Conservation (phyloP, 2,888 invertebrate species). For the Melolontha melolontha region DNA sequence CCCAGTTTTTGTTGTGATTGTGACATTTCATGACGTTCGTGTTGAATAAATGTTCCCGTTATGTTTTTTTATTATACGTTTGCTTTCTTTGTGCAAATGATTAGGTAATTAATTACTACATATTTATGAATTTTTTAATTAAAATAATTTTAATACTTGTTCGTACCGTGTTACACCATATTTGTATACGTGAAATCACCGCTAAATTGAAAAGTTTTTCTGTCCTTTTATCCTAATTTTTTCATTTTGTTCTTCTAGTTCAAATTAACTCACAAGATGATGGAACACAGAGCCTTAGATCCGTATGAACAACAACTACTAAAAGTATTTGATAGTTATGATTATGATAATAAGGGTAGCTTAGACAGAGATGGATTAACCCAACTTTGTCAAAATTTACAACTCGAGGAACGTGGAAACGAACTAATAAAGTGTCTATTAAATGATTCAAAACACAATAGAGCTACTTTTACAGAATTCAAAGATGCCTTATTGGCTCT, state of each 20-base stretch:
- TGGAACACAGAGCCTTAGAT: slow-evolving; percentile 66
- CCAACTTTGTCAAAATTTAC: slow-evolving; percentile 80
- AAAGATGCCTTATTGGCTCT: slow-evolving; percentile 80
- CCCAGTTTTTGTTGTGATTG: slow-evolving; percentile 51
- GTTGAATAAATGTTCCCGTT: slow-evolving; percentile 45
- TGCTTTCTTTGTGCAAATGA: slow-evolving; percentile 43
- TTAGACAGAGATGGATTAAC: slow-evolving; percentile 76
- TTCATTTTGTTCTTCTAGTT: slow-evolving; percentile 13
- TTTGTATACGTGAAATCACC: slow-evolving; percentile 7
- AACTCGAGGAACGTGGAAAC: slow-evolving; percentile 79
- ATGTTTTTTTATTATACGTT: slow-evolving; percentile 42
- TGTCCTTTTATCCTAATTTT: no score
- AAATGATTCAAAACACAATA: slow-evolving; percentile 64
- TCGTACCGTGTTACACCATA: neutral
- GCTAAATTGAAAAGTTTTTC: neutral
- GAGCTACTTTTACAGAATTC: slow-evolving; percentile 80
- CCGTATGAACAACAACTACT: slow-evolving; percentile 86
- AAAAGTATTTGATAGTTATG: slow-evolving; percentile 84
- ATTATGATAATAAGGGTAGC: slow-evolving; percentile 76
- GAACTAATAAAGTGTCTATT: slow-evolving; percentile 74
- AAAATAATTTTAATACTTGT: neutral
- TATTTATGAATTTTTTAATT: no score
- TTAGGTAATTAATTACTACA: slow-evolving; percentile 43
- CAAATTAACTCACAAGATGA: slow-evolving; percentile 44
- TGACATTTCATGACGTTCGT: slow-evolving; percentile 46